These are phyloP conservation scores for Sitophilus oryzae DNA, from an alignment of 1,140 invertebrate genomes.

Conservation along the genomic window DNA sequence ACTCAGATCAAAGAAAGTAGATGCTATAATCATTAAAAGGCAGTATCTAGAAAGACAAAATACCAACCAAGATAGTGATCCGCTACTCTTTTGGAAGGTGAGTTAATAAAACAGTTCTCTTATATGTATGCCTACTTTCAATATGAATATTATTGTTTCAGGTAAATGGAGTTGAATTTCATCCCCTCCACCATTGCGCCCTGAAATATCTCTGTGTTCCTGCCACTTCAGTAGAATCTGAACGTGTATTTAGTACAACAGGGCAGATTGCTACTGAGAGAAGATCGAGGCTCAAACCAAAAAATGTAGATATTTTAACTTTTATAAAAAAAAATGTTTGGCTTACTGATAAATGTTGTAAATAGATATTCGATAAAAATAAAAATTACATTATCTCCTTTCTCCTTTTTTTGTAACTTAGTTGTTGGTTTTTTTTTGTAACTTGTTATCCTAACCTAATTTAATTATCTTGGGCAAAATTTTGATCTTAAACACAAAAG, in stretches of 20 bases:
- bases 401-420: too few species aligned
- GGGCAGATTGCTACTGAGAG: not conserved
- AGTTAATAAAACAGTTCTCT: too few species aligned
- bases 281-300: not conserved
- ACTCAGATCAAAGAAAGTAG: not conserved
- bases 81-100: constrained; percentile 15
- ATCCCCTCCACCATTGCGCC: not conserved
- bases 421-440: too few species aligned
- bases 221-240: not conserved
- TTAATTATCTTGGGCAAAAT: too few species aligned
- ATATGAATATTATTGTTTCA: too few species aligned
- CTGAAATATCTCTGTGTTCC: constrained; percentile 3
- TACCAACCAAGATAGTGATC: constrained; percentile 4
- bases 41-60: constrained; percentile 9
- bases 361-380: too few species aligned
- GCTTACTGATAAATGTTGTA: too few species aligned
- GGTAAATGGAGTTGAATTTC: not conserved
- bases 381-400: too few species aligned
- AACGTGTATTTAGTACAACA: not conserved
- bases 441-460: too few species aligned
- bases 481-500: too few species aligned
- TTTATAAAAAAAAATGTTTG: not conserved
- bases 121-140: too few species aligned
- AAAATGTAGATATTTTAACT: not conserved
- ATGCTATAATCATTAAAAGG: constrained; percentile 10